Evolutionary conservation across 2,888 invertebrate genomes (phyloP), one percentile per base, ranked within the genome.

Genomic region (Lumbricus terrestris): DNA sequence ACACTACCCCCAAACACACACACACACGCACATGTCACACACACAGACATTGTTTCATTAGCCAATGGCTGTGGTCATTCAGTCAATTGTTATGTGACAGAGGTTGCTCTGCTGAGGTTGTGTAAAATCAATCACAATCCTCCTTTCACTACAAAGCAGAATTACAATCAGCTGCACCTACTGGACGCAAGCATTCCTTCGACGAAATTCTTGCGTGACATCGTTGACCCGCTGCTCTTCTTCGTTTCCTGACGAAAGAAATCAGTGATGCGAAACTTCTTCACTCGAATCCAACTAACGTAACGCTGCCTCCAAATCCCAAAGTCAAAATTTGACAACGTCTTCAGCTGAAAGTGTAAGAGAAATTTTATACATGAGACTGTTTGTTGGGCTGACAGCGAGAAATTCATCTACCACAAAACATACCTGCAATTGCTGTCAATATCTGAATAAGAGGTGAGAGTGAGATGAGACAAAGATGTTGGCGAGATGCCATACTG

Each of bases 301-400:
- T 95, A 95, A 18, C 94, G 92, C 38, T 93, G 92, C 90, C 94
- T 93, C 95, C 95, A 95, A 29, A 93, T 91, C 40, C 94, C 94
- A 93, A 95, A 95, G 92, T 95, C 94, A 93, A 95, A 95, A 92
- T 94, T 95, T 92, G 94, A 94, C 92, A 95, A 94, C 90, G 94
- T 94, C 91, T 94, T 94, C 93, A 94, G 91, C 94, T 94, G 92
- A 18, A 92, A 92, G n/a, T n/a, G n/a, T n/a, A 82, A 88, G 91
- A 8, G 23, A 89, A 54, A n/a, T n/a, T n/a, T n/a, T n/a, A 33
- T 16, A 54, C n/a, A 34, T 34, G 29, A 42, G 15, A 15, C 15
- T 6, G 6, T 40, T 40, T 6, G 40, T 6, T 40, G n/a, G n/a
- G n/a, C n/a, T n/a, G n/a, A n/a, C n/a, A n/a, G n/a, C n/a, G n/a